phyloP scores from a whole-genome alignment of 2,888 invertebrate species.

The Rhamnusium bicolor region DNA sequence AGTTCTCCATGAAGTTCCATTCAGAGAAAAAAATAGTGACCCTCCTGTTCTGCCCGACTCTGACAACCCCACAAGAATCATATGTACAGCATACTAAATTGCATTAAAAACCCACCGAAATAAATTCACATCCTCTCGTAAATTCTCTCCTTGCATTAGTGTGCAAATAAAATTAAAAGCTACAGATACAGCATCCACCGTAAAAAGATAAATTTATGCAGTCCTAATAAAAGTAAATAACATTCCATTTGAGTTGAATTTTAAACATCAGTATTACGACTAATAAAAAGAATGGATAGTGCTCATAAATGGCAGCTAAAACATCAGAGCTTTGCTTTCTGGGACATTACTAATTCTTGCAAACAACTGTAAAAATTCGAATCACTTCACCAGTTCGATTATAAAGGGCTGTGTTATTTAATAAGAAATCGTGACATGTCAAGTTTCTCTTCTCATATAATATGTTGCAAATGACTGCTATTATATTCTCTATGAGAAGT shows the following conservation, averaged over 20 bases:
- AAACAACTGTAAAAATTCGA: neutral
- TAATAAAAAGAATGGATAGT: constrained; percentile 8
- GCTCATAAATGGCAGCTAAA: neutral
- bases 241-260: constrained; percentile 7
- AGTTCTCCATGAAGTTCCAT: no score
- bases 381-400: neutral
- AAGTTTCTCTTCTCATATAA: neutral
- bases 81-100: neutral
- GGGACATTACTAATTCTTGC: neutral
- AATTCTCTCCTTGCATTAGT: neutral
- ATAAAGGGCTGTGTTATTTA: neutral
- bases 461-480: no score
- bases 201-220: constrained; percentile 22
- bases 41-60: neutral
- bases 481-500: no score
- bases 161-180: constrained; percentile 10
- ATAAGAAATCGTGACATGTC: neutral
- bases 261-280: constrained; percentile 4
- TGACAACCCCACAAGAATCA: neutral
- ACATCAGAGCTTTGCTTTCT: neutral
- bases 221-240: constrained; percentile 16
- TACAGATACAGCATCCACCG: neutral
- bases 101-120: neutral
- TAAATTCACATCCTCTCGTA: constrained; percentile 1
- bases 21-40: no score